A percentile compares a stretch with the other conserved stretches of the same genome.
Conservation (phyloP, 2,797 vertebrate species). For the Acanthurus tractus region DNA sequence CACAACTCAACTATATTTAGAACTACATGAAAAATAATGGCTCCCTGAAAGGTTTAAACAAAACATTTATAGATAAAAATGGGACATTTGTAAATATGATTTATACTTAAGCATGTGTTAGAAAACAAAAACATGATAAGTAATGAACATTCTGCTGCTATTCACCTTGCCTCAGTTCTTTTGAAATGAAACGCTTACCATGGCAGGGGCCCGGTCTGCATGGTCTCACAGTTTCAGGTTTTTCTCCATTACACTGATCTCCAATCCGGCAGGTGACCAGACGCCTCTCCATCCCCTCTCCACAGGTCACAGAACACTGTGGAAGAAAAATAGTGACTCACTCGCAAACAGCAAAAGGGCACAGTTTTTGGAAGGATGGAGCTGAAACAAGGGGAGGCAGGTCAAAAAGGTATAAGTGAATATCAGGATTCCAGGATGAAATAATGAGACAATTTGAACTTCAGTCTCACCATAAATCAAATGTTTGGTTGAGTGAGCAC, state of each 20-base stretch:
- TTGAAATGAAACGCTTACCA: constrained; percentile 77
- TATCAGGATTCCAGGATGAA: constrained; percentile 1
- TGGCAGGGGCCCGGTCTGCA: constrained; percentile 90
- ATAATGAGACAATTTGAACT: constrained; percentile 9
- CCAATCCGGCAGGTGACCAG: constrained; percentile 90
- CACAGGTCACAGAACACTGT: constrained; percentile 95
- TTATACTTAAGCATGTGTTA: too few relatives aligned
- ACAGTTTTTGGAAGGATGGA: not conserved
- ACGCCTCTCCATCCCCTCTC: constrained; percentile 91
- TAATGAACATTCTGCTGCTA: too few relatives aligned
- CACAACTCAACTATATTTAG: not conserved
- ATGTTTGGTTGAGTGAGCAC: too few relatives aligned
- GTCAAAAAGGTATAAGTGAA: not conserved
- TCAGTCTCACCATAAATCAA: not conserved
- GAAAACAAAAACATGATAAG: not conserved
- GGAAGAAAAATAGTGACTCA: constrained; percentile 20
- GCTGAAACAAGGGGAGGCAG: not conserved
- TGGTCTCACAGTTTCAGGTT: constrained; percentile 84
- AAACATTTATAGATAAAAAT: not conserved
- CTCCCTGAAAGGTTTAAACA: not conserved
- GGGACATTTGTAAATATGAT: not conserved
- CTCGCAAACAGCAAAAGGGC: not conserved
- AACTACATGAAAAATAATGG: constrained; percentile 4
- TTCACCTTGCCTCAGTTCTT: not conserved
- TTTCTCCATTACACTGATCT: constrained; percentile 91